Base-by-base conservation (phyloP, 2,888 invertebrate species). In the Drosophila fungiperda region DNA sequence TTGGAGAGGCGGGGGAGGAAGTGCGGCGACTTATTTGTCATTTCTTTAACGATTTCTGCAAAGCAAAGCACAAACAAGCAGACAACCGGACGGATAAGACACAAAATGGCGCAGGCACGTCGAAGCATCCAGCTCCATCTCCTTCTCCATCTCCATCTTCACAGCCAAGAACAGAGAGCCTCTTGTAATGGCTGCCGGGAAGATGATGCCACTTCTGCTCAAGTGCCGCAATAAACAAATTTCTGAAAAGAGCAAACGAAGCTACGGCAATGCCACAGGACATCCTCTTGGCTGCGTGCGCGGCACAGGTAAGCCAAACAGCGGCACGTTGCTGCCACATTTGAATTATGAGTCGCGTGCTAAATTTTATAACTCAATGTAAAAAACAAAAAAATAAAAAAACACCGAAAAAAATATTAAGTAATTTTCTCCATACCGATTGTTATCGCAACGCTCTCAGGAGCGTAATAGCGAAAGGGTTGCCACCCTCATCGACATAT, bases 161-260 rank as follows among this genome's bases (percentile, higher is more conserved):
- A 48, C 20, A 35, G 32, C 1, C 32, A 66, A 69, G 78, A 58
- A 17, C 23, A 42, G 20, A 50, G 62, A 59, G 62, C 53, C 65
- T 49, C 49, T 50, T 52, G 65, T 82, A 82, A 85, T 82, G 88
- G 68, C 67, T 65, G 78, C 74, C 82, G 74, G 82, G 83, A 85
- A 83, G 86, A 89, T 90, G 87, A 88, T 83, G 87, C 88, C 86
- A 85, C 90, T 90, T 90, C 75, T 77, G 82, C 78, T 87, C 90
- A 90, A 87, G 87, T 87, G 87, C 89, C 84, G 87, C 90, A 90
- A 87, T 87, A 87, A 87, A 87, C 87, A 87, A 87, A 87, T 87
- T 87, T 87, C 74, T 69, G 68, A 60, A 82, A 72, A 73, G 62
- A 68, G 61, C 66, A 81, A 74, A 74, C 64, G 69, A 61, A 75